phyloP scores from a whole-genome alignment of 23 tunicate genomes.

The Ascidia mentula region DNA sequence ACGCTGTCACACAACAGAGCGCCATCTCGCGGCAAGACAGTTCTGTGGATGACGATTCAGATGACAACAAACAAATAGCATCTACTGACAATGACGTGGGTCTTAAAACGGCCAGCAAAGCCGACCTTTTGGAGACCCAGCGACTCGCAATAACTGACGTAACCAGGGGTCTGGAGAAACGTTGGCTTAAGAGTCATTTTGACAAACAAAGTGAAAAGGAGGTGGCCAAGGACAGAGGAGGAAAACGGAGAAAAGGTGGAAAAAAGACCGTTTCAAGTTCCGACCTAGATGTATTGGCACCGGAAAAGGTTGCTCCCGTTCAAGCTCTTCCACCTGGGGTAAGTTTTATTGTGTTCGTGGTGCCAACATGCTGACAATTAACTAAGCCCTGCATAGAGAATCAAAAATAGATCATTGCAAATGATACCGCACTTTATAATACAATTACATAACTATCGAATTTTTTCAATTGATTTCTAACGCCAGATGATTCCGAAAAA shows the following conservation, averaged over 20 bases:
- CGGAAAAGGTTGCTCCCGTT: background rate
- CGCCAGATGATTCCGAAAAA: too few species aligned
- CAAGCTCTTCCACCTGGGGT: background rate
- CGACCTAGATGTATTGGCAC: background rate
- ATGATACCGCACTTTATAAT: too few species aligned
- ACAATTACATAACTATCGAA: too few species aligned
- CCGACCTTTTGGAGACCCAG: constrained; percentile 59
- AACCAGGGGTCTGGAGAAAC: constrained; percentile 35
- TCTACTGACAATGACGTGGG: constrained; percentile 27
- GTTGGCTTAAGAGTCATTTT: constrained; percentile 75
- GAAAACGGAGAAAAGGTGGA: background rate
- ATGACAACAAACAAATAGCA: background rate
- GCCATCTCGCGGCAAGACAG: background rate
- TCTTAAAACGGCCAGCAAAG: constrained; percentile 34
- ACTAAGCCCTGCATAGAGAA: too few species aligned
- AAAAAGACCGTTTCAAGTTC: background rate
- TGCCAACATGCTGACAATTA: too few species aligned
- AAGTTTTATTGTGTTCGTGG: background rate
- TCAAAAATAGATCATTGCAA: too few species aligned
- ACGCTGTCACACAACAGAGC: background rate
- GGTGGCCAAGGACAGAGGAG: background rate
- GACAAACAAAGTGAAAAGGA: background rate
- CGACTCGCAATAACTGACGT: constrained; percentile 49
- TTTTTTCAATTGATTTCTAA: too few species aligned
- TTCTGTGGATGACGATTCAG: constrained; percentile 8